Conservation (phyloP, 64 coral and sea anemone species). For the Porites lutea region DNA sequence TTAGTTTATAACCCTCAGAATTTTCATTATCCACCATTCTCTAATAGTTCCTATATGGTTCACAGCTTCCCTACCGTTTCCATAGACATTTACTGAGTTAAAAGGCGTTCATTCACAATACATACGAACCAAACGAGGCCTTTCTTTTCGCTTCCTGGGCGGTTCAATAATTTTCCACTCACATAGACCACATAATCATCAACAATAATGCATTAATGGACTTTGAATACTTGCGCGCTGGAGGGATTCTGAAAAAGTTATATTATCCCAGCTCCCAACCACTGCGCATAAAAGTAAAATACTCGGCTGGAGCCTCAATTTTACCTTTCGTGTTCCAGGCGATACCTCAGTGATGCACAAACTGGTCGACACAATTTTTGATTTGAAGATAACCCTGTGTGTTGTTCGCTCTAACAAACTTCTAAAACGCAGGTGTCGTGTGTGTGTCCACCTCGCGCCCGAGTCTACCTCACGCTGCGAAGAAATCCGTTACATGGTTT, state of each 20-base stretch:
- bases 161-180: conserved; percentile 15
- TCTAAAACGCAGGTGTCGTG: background rate
- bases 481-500: conserved; percentile 5
- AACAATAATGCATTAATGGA: conserved; percentile 12
- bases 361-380: background rate
- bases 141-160: conserved; percentile 39
- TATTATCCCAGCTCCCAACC: too few relatives aligned
- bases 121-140: conserved; percentile 11
- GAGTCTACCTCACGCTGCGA: conserved; percentile 5
- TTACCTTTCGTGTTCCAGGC: background rate
- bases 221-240: conserved; percentile 15
- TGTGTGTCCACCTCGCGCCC: background rate
- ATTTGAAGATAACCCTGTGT: background rate
- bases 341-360: background rate
- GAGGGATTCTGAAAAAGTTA: background rate
- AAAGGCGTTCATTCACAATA: background rate
- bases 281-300: too few relatives aligned
- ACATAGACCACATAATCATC: conserved; percentile 26
- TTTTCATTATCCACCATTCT: too few relatives aligned
- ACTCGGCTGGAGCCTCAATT: too few relatives aligned
- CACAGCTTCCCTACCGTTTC: background rate
- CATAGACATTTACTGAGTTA: background rate
- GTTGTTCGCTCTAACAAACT: background rate
- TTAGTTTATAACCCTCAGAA: too few relatives aligned
- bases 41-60: too few relatives aligned